These are phyloP conservation scores for Molossus molossus DNA, from an alignment of 2,797 vertebrate genomes.

Conservation along the genomic window DNA sequence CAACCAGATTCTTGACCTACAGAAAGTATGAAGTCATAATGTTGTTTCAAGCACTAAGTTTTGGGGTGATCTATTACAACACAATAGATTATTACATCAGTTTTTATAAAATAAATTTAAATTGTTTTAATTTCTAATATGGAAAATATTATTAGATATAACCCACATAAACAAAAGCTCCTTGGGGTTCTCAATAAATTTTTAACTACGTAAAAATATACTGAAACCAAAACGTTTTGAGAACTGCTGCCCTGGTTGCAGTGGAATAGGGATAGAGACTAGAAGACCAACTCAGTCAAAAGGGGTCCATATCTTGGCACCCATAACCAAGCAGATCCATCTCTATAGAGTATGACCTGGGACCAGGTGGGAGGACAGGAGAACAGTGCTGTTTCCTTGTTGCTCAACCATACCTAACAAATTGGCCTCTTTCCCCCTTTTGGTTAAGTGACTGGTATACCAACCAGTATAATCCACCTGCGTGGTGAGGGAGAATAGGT, in stretches of 20 bases:
- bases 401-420: background rate
- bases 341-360: background rate
- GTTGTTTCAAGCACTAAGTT: conserved; percentile 5
- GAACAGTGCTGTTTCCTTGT: background rate
- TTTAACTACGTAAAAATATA: conserved; percentile 3
- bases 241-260: background rate
- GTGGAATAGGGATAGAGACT: background rate
- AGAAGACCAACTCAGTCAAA: background rate
- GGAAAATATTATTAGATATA: conserved; percentile 16
- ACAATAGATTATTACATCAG: background rate
- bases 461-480: background rate
- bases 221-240: conserved; percentile 11
- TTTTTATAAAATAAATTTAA: background rate
- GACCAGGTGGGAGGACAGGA: background rate
- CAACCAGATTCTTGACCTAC: background rate
- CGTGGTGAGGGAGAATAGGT: background rate
- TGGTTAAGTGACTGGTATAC: background rate
- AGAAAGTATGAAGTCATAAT: background rate
- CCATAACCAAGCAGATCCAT: background rate
- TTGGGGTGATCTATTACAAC: background rate
- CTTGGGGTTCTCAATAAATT: background rate
- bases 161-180: conserved; percentile 10
- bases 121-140: conserved; percentile 26
- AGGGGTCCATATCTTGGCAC: background rate
- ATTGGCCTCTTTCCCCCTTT: background rate